Evolutionary conservation across 1,140 invertebrate genomes (phyloP), one percentile per base, ranked within the genome.

Genomic region (Epicauta chinensis): DNA sequence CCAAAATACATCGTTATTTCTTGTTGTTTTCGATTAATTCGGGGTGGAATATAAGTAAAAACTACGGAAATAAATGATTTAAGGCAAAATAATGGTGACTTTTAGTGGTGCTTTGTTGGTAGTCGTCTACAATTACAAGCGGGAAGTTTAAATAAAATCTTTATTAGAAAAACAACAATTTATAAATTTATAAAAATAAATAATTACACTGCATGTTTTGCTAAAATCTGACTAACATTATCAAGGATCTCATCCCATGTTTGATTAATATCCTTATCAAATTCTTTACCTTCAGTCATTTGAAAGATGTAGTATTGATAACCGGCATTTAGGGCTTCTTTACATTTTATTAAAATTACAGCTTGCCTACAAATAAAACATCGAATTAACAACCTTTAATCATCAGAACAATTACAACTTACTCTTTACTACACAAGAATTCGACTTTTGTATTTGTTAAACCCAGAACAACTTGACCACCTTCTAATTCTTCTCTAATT

Each of bases 291-390:
- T 46, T 57, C 53, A 1, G 67, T 69, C 39, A 70, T 51, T 47
- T 68, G 66, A 42, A 56, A 62, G 34, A 68, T 58, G 29, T 60
- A 63, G 52, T 69, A 68, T 40, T 54, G 40, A 11, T 64, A 60
- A 14, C 46, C 51, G 6, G 44, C 16, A 6, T 53, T 35, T 29
- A 70, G 29, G 10, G 56, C 54, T 37, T 61, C 38, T 56, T 66
- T 68, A 56, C 66, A 69, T 42, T 60, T 46, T 12, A 57, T 43
- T 38, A 70, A 50, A 12, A 52, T 10, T 10, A 51, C 23, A 3
- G 67, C 68, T 53, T 66, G 47, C 16, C 64, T 67, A 29, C n/a
- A 50, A 66, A 68, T 14, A 31, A 57, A 52, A 43, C 10, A 50
- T 51, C 10, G 34, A 55, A 10, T 29, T 14, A 17, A 14, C n/a